Evolutionary conservation across 2,113 vertebrate genomes (phyloP), one percentile per base, ranked within the genome.

Genomic region (Hirundichthys speculiger): DNA sequence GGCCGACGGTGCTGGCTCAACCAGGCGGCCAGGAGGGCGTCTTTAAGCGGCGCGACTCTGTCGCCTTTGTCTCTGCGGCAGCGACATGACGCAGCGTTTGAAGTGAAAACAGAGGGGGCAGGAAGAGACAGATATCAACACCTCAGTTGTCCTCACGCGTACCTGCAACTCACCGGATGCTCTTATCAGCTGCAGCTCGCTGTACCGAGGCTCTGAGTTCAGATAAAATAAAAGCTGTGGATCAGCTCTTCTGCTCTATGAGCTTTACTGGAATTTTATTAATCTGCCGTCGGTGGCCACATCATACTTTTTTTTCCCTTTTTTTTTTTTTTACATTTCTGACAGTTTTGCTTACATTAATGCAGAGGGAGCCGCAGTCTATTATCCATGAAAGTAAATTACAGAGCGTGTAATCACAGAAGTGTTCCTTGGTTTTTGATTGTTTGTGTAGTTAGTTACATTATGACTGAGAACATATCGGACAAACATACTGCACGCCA

Each of bases 101-200:
- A 40, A 19, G 51, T 53, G 48, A 51, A 48, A 59, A 69, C 73
- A 57, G 65, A 45, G 7, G 69, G 73, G 55, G 52, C 60, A 79
- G 64, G 69, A 61, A 70, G 73, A 69, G 73, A 69, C 64, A 64
- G 69, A 76, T 62, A 68, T 62, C 55, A 22, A 45, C 75, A 72
- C 75, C 66, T 82, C 49, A 1, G 46, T 48, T 61, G 77, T 75
- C 69, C 19, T 79, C 55, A 49, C 19, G 7, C 12, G 55, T 16
- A 1, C 62, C 55, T 0, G 58, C 54, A 16, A 60, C 75, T 54
- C 1, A 19, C 38, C 16, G 54, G 54, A 65, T 1, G 13, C 52
- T 62, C 50, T 84, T 73, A 81, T 76, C 77, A 73, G 71, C 66
- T 59, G 73, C 51, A n/a, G 65, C 76, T 65, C 38, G 42, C 41